Evolutionary conservation across 2,888 invertebrate genomes (phyloP), one percentile per base, ranked within the genome.

Genomic region (Apocheima hispidaria): DNA sequence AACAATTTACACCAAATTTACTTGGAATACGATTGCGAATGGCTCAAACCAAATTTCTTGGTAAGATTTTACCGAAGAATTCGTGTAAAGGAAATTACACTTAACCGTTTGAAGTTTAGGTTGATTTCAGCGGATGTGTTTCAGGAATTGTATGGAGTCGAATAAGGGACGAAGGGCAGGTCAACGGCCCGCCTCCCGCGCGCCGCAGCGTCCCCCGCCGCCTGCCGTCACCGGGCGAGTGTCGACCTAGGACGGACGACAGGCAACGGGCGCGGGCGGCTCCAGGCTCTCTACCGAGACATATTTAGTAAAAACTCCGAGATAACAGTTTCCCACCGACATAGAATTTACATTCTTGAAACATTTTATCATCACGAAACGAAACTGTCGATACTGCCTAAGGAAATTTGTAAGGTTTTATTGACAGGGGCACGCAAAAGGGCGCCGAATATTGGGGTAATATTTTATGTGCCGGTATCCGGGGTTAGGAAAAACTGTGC

Each of bases 1-100:
- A 83, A 86, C 83, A 83, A 86, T 85, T 83, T 80, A 74, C 82
- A 83, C 81, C 75, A 79, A 83, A 79, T 81, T 82, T 79, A 79
- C 79, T 84, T 76, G 77, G 79, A 78, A 86, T 85, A 87, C 79
- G 83, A 86, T 83, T 80, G 79, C 77, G 77, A 84, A 83, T 81
- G 77, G 80, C 82, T 78, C 72, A 76, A 79, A 79, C 83, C 79
- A 81, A 79, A 83, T 86, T 86, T 86, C 83, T 80, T 83, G 73
- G 51, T 33, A 56, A 56, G 61, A 83, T 76, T 82, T 79, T 72
- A 73, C 74, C 72, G 70, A 67, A 70, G 77, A 75, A 73, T 72
- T 75, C 71, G 62, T 70, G 80, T 75, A 70, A 61, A 68, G 69
- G 79, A 84, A 82, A 83, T 75, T 78, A 76, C 70, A 77, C 83